These are phyloP conservation scores for Cacoxenus indagator DNA, from an alignment of 2,888 invertebrate species.

Conservation along the genomic window DNA sequence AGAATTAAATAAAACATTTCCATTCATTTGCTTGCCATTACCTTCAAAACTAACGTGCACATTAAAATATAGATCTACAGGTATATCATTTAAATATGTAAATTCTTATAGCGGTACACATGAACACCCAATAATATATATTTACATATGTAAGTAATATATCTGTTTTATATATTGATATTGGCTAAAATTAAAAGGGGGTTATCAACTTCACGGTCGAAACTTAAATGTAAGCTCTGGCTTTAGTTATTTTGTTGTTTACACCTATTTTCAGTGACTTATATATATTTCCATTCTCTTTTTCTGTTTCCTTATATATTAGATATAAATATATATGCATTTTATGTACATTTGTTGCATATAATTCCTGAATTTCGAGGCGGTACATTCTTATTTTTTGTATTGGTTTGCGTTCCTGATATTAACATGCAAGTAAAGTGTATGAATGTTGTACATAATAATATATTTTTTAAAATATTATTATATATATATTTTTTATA, in stretches of 20 bases:
- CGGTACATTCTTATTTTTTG: neutral
- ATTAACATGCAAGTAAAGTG: neutral
- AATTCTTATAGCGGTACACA: no score
- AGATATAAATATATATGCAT: conserved; percentile 33
- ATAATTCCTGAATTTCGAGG: conserved; percentile 3
- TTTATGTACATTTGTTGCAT: conserved; percentile 11
- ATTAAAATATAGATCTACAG: conserved; percentile 56
- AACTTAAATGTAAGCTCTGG: no score
- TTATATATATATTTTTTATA: conserved; percentile 20
- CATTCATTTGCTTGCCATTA: neutral
- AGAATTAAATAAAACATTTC: neutral
- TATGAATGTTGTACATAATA: neutral
- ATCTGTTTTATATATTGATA: no score
- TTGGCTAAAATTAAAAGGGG: no score
- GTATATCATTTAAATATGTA: no score
- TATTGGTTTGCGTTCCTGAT: neutral
- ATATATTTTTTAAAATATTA: neutral
- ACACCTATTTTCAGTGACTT: conserved; percentile 4
- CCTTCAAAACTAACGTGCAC: neutral
- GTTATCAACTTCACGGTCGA: no score
- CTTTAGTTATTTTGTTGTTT: no score
- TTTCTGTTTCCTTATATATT: conserved; percentile 22
- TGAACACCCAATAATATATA: no score
- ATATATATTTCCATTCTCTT: conserved; percentile 25
- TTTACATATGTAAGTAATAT: no score